Percentiles rank a stretch among this genome's conserved stretches.
phyloP scores from a whole-genome alignment of 2,797 vertebrate species.

The Acanthis flammea region DNA sequence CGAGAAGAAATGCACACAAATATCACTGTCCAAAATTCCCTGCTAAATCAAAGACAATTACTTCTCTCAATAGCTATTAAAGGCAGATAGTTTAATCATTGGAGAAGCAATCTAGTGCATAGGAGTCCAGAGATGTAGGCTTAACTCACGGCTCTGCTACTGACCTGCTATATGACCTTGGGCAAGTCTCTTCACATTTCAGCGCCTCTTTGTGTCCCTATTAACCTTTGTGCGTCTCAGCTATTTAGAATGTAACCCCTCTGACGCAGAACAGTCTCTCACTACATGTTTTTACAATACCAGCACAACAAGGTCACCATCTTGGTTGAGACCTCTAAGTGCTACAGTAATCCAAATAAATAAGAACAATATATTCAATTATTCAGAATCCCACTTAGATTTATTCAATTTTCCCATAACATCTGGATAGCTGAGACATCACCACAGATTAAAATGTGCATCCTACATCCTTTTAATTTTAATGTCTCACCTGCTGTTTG shows the following conservation, averaged over 20 bases:
- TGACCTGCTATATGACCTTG: conserved; percentile 68
- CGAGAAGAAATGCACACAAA: neutral
- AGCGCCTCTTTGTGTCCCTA: conserved; percentile 68
- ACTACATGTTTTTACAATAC: conserved; percentile 68
- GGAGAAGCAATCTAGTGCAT: conserved; percentile 50
- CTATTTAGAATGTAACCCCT: conserved; percentile 67
- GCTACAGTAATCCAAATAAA: conserved; percentile 66
- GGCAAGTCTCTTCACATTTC: conserved; percentile 70
- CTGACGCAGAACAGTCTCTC: conserved; percentile 60
- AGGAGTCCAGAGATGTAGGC: conserved; percentile 32
- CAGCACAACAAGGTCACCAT: conserved; percentile 68
- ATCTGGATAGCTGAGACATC: conserved; percentile 31
- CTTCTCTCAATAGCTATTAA: conserved; percentile 52
- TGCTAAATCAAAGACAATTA: conserved; percentile 52
- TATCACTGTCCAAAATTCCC: conserved; percentile 30
- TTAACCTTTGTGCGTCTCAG: conserved; percentile 63
- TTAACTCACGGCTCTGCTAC: conserved; percentile 49
- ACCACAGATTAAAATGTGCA: neutral
- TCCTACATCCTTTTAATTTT: conserved; percentile 28
- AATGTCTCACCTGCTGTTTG: conserved; percentile 1
- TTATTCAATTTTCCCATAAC: conserved; percentile 48
- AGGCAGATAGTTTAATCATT: conserved; percentile 59
- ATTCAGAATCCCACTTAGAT: conserved; percentile 59
- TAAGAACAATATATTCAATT: conserved; percentile 68
- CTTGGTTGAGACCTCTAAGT: conserved; percentile 61